Evolutionary conservation across 2,797 vertebrate species (phyloP), one percentile per base, ranked within the genome.

Genomic region (Sebastes umbrosus): DNA sequence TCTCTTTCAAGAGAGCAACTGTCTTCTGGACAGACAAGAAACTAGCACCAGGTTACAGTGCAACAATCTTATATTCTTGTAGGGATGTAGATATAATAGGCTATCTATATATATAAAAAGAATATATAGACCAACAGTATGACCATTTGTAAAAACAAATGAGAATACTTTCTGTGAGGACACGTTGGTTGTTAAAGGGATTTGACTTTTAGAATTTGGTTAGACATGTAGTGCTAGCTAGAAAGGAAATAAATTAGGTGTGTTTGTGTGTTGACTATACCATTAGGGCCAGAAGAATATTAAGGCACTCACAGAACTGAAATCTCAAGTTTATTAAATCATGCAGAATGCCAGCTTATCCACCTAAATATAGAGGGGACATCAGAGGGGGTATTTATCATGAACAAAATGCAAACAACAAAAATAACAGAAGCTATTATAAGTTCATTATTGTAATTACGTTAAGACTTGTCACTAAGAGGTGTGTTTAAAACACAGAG

Each of bases 241-340:
- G 4, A 39, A 1, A 58, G 16, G 8, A 29, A 62, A 55, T 59
- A 5, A 1, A 32, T 20, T 24, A n/a, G 4, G 14, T 70, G 12
- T 55, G 11, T 32, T 13, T 69, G 29, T 65, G n/a, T 62, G 13
- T 64, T 36, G 46, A 29, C 5, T 62, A 2, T 52, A 43, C 1
- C 8, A 4, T 69, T 29, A 52, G 36, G 29, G 58, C 12, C 64
- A 36, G 12, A 64, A 58, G 0, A 73, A 20, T 8, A 25, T 27
- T 39, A 34, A 66, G 20, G 1, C 11, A 59, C 14, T 52, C 7
- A 29, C 4, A 50, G 24, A 74, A 68, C 6, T 72, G 9, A 50
- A 60, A 80, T 77, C 3, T 72, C 4, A 77, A 27, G 4, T 87
- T 84, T 83, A 86, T 87, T 86, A 3, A 75, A 22, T 78, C 31